Conservation (phyloP, 92 coral and sea anemone genomes). For the Anthopleura xanthogrammica region DNA sequence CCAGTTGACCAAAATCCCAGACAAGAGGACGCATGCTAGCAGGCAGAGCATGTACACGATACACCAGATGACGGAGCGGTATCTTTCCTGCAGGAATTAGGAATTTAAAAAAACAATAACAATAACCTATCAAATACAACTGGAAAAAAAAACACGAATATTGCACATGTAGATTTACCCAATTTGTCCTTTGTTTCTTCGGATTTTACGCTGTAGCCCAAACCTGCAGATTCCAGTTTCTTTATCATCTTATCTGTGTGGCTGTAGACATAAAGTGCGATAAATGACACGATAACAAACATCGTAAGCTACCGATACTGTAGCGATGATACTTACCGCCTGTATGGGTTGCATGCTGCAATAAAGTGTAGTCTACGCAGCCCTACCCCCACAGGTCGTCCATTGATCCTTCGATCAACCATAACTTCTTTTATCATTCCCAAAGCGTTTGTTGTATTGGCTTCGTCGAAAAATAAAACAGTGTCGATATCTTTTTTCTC, state of each 20-base stretch:
- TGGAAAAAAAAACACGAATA: not conserved
- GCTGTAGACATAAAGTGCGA: constrained; percentile 24
- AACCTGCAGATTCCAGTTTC: constrained; percentile 85
- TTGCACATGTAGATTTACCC: constrained; percentile 38
- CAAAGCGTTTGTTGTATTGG: constrained; percentile 87
- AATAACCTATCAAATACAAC: too few relatives aligned
- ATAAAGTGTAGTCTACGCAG: constrained; percentile 64
- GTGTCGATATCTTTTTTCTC: constrained; percentile 61
- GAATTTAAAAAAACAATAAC: too few relatives aligned
- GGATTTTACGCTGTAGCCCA: constrained; percentile 80
- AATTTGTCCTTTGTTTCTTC: constrained; percentile 80
- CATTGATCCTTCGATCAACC: constrained; percentile 85
- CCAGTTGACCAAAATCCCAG: constrained; percentile 93
- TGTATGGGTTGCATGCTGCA: constrained; percentile 83
- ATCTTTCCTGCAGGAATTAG: constrained; percentile 59
- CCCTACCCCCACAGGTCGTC: constrained; percentile 63
- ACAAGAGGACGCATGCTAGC: constrained; percentile 89
- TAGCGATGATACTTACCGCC: constrained; percentile 46
- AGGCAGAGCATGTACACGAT: constrained; percentile 88
- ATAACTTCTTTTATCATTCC: constrained; percentile 87
- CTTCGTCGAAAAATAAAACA: constrained; percentile 88
- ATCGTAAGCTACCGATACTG: too few relatives aligned
- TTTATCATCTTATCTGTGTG: constrained; percentile 88
- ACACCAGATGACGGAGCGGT: constrained; percentile 87
- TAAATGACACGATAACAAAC: not conserved